Conservation (phyloP, 2,113 vertebrate genomes). For the Phycodurus eques region DNA sequence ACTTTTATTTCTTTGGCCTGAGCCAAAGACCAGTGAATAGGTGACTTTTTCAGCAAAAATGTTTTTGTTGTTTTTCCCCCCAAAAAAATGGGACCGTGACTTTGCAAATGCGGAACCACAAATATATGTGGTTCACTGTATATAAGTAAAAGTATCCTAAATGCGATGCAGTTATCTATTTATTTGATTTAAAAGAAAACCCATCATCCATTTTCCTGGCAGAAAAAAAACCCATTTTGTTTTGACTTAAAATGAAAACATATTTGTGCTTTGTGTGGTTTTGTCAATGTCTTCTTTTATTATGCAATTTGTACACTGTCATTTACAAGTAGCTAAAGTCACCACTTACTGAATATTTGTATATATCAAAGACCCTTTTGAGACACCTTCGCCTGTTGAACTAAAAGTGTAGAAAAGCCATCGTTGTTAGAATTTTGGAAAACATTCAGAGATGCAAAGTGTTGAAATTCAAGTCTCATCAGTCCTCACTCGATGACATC, state of each 20-base stretch:
- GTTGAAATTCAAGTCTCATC: slow-evolving; percentile 72
- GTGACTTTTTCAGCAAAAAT: background rate
- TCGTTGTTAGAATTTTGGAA: slow-evolving; percentile 60
- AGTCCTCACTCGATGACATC: slow-evolving; percentile 18
- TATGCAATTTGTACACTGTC: slow-evolving; percentile 69
- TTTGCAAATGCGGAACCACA: background rate
- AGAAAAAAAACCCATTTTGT: slow-evolving; percentile 77
- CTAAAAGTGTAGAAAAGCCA: slow-evolving; percentile 60
- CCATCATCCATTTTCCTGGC: slow-evolving; percentile 58
- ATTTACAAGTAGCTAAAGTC: slow-evolving; percentile 63
- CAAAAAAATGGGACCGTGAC: background rate
- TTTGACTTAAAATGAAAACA: slow-evolving; percentile 74
- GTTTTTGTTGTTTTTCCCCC: no score
- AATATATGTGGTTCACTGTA: background rate
- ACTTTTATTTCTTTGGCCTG: background rate
- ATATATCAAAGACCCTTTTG: slow-evolving; percentile 60
- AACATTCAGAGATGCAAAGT: slow-evolving; percentile 71
- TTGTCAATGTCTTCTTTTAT: slow-evolving; percentile 68
- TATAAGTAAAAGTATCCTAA: background rate
- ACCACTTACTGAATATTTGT: slow-evolving; percentile 54
- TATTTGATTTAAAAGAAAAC: slow-evolving; percentile 22
- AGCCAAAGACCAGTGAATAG: background rate
- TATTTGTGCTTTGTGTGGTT: slow-evolving; percentile 76
- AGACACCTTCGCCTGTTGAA: slow-evolving; percentile 44
- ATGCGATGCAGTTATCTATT: background rate